Percentiles rank a stretch among this genome's conserved stretches.
These are phyloP conservation scores for Bursaphelenchus okinawaensis DNA, from an alignment of 2,888 invertebrate genomes.

Conservation along the genomic window DNA sequence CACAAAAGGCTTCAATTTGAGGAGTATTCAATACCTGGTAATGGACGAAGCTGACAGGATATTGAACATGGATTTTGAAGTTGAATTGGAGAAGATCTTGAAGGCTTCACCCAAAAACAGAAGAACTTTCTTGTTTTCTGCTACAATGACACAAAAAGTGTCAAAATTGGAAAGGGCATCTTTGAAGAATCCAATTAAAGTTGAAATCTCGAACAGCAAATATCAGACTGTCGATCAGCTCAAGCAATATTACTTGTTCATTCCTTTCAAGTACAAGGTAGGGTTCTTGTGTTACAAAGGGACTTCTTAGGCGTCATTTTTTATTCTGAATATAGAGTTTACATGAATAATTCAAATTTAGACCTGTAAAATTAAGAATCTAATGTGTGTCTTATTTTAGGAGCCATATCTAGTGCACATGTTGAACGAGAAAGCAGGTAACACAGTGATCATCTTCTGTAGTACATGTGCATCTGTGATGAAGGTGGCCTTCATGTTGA, in stretches of 20 bases:
- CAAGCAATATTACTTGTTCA: constrained; percentile 86
- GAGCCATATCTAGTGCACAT: constrained; percentile 92
- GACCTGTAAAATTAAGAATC: neutral
- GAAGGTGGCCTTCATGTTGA: constrained; percentile 77
- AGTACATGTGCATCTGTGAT: constrained; percentile 87
- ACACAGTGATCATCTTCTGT: constrained; percentile 94
- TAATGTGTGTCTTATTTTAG: constrained; percentile 61
- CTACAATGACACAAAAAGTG: constrained; percentile 83
- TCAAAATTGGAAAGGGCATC: constrained; percentile 92
- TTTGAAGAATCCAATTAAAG: constrained; percentile 83
- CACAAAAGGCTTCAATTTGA: constrained; percentile 90
- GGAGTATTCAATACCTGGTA: constrained; percentile 73
- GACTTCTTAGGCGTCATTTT: too few relatives aligned
- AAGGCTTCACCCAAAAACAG: constrained; percentile 84
- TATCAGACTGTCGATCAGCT: constrained; percentile 96
- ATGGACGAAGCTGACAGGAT: constrained; percentile 99
- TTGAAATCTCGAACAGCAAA: constrained; percentile 81
- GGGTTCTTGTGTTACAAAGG: constrained; percentile 7
- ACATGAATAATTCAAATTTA: neutral
- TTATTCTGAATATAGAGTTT: neutral
- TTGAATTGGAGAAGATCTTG: constrained; percentile 85
- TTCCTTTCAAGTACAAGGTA: constrained; percentile 90
- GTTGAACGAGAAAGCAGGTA: constrained; percentile 83
- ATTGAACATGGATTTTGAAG: constrained; percentile 97
- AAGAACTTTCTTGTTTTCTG: constrained; percentile 87